Evolutionary conservation across 1,140 invertebrate species (phyloP), one percentile per base, ranked within the genome.

Genomic region (Sminthurinus signatus): DNA sequence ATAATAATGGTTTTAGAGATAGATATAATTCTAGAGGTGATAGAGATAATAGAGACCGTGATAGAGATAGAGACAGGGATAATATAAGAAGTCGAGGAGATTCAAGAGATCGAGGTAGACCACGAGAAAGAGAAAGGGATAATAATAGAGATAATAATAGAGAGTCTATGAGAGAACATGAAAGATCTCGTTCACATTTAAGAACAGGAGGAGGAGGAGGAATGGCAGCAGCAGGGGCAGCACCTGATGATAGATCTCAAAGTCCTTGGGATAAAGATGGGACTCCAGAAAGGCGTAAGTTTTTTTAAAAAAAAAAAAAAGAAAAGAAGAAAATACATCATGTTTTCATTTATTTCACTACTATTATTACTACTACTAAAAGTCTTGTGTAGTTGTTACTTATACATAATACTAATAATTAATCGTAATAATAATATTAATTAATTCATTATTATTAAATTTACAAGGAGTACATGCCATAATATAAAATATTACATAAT

Each of bases 241-340:
- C n/a, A n/a, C n/a, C n/a, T n/a, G 67, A 69, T 62, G 69, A 71
- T 48, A 42, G 65, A 21, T 67, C 69, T 14, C 48, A 60, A 50
- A 67, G 69, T 63, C 69, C 69, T 2, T 68, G 65, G 65, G 65
- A 71, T 25, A 71, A 64, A 56, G 69, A 71, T 39, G 61, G 69
- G 48, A 81, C 79, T 70, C 79, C 80, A 32, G 69, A 71, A 57
- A 59, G 69, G 62, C 65, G 75, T 82, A 81, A 77, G 75, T 25
- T 27, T 52, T 19, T 12, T 48, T 48, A 36, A n/a, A n/a, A n/a
- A n/a, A n/a, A n/a, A n/a, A n/a, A n/a, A n/a, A n/a, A n/a, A n/a
- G n/a, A n/a, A n/a, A n/a, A n/a, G n/a, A n/a, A n/a, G n/a, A n/a
- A n/a, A n/a, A n/a, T n/a, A n/a, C n/a, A n/a, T n/a, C n/a, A n/a